A percentile compares a stretch with the other conserved stretches of the same genome.
Conservation (phyloP, 2,888 invertebrate genomes). For the Oxycera nigricornis region DNA sequence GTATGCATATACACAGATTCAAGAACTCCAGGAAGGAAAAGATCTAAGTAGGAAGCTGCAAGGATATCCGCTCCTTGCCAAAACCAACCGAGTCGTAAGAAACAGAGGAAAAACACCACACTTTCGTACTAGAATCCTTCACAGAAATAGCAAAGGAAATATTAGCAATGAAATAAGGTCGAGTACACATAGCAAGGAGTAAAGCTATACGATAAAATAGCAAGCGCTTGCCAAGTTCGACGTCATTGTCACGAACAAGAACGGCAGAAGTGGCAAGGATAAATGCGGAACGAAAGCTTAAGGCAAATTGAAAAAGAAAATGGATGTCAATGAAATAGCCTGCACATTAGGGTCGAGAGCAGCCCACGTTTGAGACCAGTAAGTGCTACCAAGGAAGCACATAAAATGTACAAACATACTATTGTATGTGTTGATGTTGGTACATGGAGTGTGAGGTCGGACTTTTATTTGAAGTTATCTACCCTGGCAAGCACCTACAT, state of each 20-base stretch:
- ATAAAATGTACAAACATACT: no score
- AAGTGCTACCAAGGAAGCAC: no score
- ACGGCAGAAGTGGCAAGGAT: neutral
- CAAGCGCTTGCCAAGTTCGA: neutral
- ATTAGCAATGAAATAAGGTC: neutral
- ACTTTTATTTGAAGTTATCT: no score
- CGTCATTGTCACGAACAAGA: constrained; percentile 3
- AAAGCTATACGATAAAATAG: neutral
- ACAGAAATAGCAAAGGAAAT: neutral
- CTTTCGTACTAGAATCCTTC: neutral
- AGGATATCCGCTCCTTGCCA: constrained; percentile 30
- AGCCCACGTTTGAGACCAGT: neutral
- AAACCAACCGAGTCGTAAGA: neutral
- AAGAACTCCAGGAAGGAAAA: constrained; percentile 30
- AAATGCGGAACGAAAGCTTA: neutral
- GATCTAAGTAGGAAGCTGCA: constrained; percentile 18
- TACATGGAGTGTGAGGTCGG: no score
- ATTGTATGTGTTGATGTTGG: no score
- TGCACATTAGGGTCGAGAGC: constrained; percentile 1
- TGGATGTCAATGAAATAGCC: constrained; percentile 32
- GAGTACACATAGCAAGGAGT: neutral
- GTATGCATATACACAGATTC: neutral
- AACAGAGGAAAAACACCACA: neutral
- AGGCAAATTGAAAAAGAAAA: neutral
- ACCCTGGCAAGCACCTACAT: no score